Evolutionary conservation across 23 tunicate species (phyloP).

Genomic region (Oikopleura dioica): DNA sequence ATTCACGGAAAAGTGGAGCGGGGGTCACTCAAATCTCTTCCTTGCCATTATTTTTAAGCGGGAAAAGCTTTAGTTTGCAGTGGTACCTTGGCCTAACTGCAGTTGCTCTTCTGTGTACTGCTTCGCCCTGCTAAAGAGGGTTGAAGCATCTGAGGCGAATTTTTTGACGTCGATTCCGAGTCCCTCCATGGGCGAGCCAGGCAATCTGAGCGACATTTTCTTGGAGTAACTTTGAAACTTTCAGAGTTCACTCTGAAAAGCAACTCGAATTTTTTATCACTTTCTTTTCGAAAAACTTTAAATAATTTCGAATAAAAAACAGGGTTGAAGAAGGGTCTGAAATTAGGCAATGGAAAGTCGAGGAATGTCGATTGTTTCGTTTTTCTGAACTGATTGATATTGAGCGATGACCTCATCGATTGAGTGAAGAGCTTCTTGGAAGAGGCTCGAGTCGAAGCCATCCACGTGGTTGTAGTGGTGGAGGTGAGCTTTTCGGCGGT

Average conservation of each 20-base stretch:
- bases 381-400: conserved; percentile 41
- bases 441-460: conserved; percentile 49
- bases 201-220: background rate
- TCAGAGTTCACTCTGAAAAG: background rate
- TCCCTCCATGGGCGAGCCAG: background rate
- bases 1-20: background rate
- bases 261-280: background rate
- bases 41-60: background rate
- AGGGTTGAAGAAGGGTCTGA: background rate
- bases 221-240: background rate
- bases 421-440: conserved; percentile 36
- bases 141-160: background rate
- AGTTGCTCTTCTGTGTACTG: conserved; percentile 83
- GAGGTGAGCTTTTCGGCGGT: conserved; percentile 60
- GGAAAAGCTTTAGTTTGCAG: background rate
- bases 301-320: background rate
- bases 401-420: conserved; percentile 25
- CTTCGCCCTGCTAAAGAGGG: background rate
- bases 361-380: background rate
- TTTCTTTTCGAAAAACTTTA: background rate
- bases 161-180: background rate
- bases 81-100: conserved; percentile 18
- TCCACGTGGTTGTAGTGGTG: conserved; percentile 65
- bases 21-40: background rate
- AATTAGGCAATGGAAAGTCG: background rate